Conservation (phyloP, 1,140 invertebrate species). For the Sycophaga agraensis region DNA sequence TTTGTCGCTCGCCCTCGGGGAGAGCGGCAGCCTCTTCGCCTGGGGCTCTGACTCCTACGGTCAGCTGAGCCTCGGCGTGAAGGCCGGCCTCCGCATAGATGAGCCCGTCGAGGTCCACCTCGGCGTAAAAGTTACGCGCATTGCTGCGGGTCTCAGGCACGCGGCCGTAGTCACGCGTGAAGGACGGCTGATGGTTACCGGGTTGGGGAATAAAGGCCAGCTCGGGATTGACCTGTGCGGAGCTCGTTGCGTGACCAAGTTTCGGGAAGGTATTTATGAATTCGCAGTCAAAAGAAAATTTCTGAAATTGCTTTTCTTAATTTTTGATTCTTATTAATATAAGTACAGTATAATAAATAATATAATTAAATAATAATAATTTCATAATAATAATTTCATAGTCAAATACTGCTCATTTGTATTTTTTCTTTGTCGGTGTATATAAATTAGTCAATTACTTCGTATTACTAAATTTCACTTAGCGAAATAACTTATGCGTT, state of each 20-base stretch:
- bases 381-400: too few species aligned
- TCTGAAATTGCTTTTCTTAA: too few species aligned
- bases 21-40: constrained; percentile 66
- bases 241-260: not conserved
- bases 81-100: not conserved
- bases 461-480: too few species aligned
- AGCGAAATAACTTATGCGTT: too few species aligned
- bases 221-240: constrained; percentile 56
- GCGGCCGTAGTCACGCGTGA: constrained; percentile 68
- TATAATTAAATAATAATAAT: too few species aligned
- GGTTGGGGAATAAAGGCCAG: constrained; percentile 66
- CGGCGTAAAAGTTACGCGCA: constrained; percentile 25
- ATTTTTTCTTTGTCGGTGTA: too few species aligned
- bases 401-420: too few species aligned
- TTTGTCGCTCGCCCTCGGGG: constrained; percentile 67
- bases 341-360: too few species aligned
- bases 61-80: constrained; percentile 62
- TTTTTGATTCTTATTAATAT: too few species aligned
- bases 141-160: constrained; percentile 66
- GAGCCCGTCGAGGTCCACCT: constrained; percentile 29
- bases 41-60: constrained; percentile 78
- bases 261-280: not conserved
- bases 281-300: too few species aligned
- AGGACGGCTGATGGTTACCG: constrained; percentile 63
- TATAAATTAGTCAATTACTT: too few species aligned